phyloP scores from a whole-genome alignment of 2,113 vertebrate species.

The Pygoscelis antarcticus region DNA sequence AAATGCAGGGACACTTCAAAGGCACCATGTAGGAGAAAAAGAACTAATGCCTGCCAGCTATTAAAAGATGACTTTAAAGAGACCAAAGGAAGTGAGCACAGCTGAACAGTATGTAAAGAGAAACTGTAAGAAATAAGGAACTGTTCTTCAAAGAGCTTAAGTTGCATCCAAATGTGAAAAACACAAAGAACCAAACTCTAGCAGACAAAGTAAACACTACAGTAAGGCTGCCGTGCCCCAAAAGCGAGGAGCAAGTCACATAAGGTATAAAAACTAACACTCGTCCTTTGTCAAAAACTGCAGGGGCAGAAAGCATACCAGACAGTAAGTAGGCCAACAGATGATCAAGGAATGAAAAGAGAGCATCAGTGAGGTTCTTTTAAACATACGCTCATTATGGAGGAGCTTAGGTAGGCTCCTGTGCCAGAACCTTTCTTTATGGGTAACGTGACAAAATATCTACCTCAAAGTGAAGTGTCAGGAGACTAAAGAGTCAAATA shows the following conservation, averaged over 20 bases:
- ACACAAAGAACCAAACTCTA: background rate
- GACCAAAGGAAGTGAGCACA: background rate
- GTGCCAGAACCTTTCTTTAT: background rate
- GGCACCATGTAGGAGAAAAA: background rate
- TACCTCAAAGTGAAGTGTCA: background rate
- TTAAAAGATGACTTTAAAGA: background rate
- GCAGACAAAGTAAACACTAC: background rate
- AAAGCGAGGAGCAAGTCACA: accelerated
- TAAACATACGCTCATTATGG: background rate
- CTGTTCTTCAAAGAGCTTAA: background rate
- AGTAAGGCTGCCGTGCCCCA: background rate
- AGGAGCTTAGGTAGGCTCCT: background rate
- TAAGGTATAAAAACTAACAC: background rate
- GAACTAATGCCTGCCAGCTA: background rate
- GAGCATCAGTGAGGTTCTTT: background rate
- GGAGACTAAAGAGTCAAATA: background rate
- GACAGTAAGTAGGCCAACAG: background rate
- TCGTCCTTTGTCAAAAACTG: background rate
- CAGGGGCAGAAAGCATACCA: background rate
- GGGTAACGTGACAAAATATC: background rate
- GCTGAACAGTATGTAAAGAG: background rate
- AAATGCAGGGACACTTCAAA: constrained; percentile 2
- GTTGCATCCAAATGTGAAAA: background rate
- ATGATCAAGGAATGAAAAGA: background rate
- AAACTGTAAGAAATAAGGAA: background rate